Conservation (phyloP, 30 jellyfish, hydroid and myxozoan species). For the Calvadosia cruxmelitensis region DNA sequence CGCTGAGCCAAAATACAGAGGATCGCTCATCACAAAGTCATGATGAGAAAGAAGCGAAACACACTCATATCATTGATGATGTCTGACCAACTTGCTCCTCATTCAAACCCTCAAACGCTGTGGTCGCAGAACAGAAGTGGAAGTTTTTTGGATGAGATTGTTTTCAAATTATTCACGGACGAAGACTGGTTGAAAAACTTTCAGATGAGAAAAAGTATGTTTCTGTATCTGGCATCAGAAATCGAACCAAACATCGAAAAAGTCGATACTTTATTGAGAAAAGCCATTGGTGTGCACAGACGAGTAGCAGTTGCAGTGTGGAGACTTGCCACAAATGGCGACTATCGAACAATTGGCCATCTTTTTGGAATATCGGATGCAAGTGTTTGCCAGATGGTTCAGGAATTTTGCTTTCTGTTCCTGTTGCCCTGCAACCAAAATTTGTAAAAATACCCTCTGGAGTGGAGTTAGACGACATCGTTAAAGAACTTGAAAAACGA, state of each 20-base stretch:
- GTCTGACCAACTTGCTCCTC: too few relatives aligned
- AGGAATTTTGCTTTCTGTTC: slow-evolving; percentile 14
- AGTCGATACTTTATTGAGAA: slow-evolving; percentile 7
- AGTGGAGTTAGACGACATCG: slow-evolving; percentile 14
- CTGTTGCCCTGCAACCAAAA: not conserved
- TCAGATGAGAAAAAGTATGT: slow-evolving; percentile 10
- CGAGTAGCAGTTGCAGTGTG: slow-evolving; percentile 18
- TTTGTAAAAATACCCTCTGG: slow-evolving; percentile 12
- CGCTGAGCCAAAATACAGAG: too few relatives aligned
- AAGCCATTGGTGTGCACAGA: slow-evolving; percentile 2
- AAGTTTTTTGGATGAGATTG: slow-evolving; percentile 14
- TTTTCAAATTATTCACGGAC: not conserved
- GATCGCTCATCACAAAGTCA: too few relatives aligned
- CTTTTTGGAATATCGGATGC: slow-evolving; percentile 14
- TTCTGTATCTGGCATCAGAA: slow-evolving; percentile 1
- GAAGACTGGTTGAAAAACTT: slow-evolving; percentile 11
- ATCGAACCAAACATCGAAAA: slow-evolving; percentile 12
- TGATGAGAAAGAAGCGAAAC: too few relatives aligned
- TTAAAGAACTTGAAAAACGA: slow-evolving; percentile 12
- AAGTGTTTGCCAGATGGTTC: slow-evolving; percentile 18
- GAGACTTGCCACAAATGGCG: slow-evolving; percentile 13
- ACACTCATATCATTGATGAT: too few relatives aligned
- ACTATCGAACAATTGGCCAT: slow-evolving; percentile 20
- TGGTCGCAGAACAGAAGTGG: slow-evolving; percentile 12
- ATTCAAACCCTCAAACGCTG: too few relatives aligned